phyloP scores from a whole-genome alignment of 2,113 vertebrate genomes.

The Xenotilapia leptura region DNA sequence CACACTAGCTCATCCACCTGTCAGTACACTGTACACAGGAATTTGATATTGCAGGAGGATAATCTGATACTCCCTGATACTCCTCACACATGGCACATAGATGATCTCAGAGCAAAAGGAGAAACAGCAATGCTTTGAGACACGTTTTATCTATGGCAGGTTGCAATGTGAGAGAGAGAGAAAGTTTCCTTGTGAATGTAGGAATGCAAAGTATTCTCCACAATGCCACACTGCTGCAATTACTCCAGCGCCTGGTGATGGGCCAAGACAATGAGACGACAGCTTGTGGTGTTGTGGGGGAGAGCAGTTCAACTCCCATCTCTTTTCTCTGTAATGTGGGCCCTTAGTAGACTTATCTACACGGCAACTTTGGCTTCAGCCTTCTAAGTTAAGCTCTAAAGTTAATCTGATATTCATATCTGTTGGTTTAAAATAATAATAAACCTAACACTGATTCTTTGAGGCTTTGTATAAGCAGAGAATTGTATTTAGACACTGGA shows the following conservation, averaged over 20 bases:
- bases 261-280: slow-evolving; percentile 71
- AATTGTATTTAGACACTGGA: neutral
- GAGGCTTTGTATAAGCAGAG: neutral
- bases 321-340: slow-evolving; percentile 14
- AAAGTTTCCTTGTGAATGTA: slow-evolving; percentile 66
- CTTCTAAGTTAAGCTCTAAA: neutral
- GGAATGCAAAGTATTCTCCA: slow-evolving; percentile 71
- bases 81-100: neutral
- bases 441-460: neutral
- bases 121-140: slow-evolving; percentile 22
- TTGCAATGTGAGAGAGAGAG: slow-evolving; percentile 44
- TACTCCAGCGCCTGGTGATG: slow-evolving; percentile 61
- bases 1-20: neutral
- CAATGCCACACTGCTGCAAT: slow-evolving; percentile 72
- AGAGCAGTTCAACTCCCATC: slow-evolving; percentile 38
- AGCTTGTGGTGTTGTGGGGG: slow-evolving; percentile 52
- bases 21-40: neutral
- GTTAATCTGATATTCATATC: slow-evolving; percentile 17
- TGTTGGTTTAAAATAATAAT: slow-evolving; percentile 8
- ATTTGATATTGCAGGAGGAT: neutral
- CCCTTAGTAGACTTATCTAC: neutral
- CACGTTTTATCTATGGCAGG: slow-evolving; percentile 59
- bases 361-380: neutral
- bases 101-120: slow-evolving; percentile 16
- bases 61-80: neutral